These are phyloP conservation scores for Nettapus auritus DNA, from an alignment of 2,113 vertebrate species.

Conservation along the genomic window DNA sequence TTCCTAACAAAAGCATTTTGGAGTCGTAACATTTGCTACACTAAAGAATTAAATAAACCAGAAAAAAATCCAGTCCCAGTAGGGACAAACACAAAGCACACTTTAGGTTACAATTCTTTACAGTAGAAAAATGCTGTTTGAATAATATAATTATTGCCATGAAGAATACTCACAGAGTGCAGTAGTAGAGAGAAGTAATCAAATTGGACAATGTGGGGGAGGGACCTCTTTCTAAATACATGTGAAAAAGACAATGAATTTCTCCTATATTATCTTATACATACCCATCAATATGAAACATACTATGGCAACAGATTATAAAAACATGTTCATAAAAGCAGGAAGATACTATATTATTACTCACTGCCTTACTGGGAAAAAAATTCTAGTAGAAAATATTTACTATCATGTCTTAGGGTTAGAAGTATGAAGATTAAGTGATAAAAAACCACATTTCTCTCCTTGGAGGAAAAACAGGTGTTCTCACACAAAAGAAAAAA, in stretches of 20 bases:
- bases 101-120: background rate
- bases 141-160: background rate
- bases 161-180: background rate
- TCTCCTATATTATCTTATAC: background rate
- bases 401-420: background rate
- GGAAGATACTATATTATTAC: background rate
- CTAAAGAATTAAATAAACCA: background rate
- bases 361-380: background rate
- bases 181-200: background rate
- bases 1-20: background rate
- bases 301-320: background rate
- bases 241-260: background rate
- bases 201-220: background rate
- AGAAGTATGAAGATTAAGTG: background rate
- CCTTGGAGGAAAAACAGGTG: background rate
- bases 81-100: background rate
- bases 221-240: background rate
- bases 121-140: background rate
- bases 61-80: background rate
- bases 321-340: background rate
- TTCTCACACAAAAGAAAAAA: background rate
- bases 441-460: background rate
- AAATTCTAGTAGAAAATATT: background rate
- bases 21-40: background rate
- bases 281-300: background rate